Percentiles rank a stretch among this genome's conserved stretches.
Evolutionary conservation across 2,888 invertebrate species (phyloP).

Genomic region (Morpho achilles): DNA sequence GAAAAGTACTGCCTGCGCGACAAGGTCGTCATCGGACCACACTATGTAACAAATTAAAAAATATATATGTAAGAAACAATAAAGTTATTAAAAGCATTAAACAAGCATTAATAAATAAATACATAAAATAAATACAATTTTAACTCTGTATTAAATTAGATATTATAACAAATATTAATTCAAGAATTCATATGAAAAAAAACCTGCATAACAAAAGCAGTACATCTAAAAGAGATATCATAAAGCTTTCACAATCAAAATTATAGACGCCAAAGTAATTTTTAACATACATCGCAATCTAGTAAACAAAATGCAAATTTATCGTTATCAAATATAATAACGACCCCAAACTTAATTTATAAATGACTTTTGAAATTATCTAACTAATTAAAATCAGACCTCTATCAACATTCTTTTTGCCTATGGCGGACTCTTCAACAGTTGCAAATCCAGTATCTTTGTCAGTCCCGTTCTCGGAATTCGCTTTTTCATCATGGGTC

Average conservation of each 20-base stretch:
- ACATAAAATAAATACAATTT: too few species aligned
- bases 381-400: constrained; percentile 32
- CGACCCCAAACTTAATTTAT: not conserved
- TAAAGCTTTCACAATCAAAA: too few species aligned
- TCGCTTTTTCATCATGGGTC: constrained; percentile 37
- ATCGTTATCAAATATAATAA: not conserved
- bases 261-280: too few species aligned
- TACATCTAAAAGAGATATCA: too few species aligned
- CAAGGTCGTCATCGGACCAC: constrained; percentile 47
- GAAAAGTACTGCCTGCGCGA: constrained; percentile 61
- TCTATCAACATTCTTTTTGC: constrained; percentile 44
- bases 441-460: constrained; percentile 56
- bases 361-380: not conserved
- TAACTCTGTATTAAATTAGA: too few species aligned
- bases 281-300: too few species aligned
- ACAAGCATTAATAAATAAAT: too few species aligned
- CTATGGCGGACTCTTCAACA: constrained; percentile 58
- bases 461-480: not conserved
- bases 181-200: too few species aligned
- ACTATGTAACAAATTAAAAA: constrained; percentile 34
- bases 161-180: too few species aligned
- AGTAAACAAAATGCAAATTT: too few species aligned
- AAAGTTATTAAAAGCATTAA: too few species aligned
- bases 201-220: too few species aligned
- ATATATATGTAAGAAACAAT: not conserved